These are phyloP conservation scores for Drosophila nannoptera DNA, from an alignment of 1,140 invertebrate species.

Conservation along the genomic window DNA sequence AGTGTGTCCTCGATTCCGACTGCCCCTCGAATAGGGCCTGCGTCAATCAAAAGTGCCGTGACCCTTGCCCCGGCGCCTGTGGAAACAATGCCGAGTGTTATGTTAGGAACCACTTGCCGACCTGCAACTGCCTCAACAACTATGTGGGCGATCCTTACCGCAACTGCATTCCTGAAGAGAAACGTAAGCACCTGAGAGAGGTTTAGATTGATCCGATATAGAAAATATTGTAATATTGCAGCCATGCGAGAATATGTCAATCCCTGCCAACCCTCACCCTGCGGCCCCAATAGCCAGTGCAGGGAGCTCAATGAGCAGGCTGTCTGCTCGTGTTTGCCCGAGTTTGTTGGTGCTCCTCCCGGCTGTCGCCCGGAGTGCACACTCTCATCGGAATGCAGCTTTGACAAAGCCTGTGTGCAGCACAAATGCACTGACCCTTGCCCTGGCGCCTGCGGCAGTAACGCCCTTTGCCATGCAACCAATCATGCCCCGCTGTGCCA, in stretches of 20 bases:
- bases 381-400: conserved; percentile 83
- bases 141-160: conserved; percentile 86
- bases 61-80: conserved; percentile 82
- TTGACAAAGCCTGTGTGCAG: conserved; percentile 84
- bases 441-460: conserved; percentile 83
- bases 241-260: conserved; percentile 76
- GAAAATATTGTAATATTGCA: conserved; percentile 24
- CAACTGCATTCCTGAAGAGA: conserved; percentile 79
- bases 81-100: conserved; percentile 85
- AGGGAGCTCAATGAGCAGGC: conserved; percentile 83
- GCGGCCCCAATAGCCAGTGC: conserved; percentile 87
- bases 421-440: conserved; percentile 88
- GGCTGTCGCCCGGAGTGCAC: conserved; percentile 85
- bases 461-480: conserved; percentile 81
- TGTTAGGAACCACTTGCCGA: conserved; percentile 86
- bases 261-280: conserved; percentile 84
- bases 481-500: conserved; percentile 83
- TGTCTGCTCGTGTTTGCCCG: conserved; percentile 85
- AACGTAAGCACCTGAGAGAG: conserved; percentile 59
- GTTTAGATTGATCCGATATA: background rate
- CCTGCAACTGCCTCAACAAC: conserved; percentile 84
- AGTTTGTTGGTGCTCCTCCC: conserved; percentile 88
- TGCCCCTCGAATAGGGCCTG: conserved; percentile 81
- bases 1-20: conserved; percentile 82
- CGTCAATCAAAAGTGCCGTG: conserved; percentile 82